These are phyloP conservation scores for Caligus rogercresseyi DNA, from an alignment of 1,140 invertebrate genomes.

Conservation along the genomic window DNA sequence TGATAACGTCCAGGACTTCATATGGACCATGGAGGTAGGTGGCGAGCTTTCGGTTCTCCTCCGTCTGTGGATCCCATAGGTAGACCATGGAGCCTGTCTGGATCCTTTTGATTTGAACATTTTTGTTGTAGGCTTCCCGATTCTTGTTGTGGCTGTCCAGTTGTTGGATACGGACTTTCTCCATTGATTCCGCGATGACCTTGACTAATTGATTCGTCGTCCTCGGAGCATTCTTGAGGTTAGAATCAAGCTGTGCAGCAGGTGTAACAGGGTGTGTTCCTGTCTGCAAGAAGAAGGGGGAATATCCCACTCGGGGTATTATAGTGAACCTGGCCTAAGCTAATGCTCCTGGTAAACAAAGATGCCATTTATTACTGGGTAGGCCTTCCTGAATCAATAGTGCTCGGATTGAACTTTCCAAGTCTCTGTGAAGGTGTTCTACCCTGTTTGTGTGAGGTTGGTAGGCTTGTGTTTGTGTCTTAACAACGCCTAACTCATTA, in stretches of 20 bases:
- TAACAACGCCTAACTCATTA: not conserved
- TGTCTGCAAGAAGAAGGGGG: not conserved
- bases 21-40: not conserved
- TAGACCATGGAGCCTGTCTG: not conserved
- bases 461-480: not conserved
- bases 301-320: not conserved
- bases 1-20: not conserved
- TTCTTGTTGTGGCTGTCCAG: not conserved
- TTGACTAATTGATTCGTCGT: not conserved
- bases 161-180: not conserved
- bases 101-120: not conserved
- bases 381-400: not conserved
- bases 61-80: too few relatives aligned
- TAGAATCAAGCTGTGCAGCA: not conserved
- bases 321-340: not conserved
- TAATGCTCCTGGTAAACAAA: not conserved
- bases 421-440: not conserved
- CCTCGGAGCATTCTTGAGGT: not conserved
- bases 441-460: not conserved
- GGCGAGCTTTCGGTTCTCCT: too few relatives aligned
- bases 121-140: too few relatives aligned
- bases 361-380: not conserved
- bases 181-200: not conserved
- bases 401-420: not conserved
- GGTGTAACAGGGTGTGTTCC: not conserved